A percentile compares a stretch with the other conserved stretches of the same genome.
phyloP scores from a whole-genome alignment of 2,113 vertebrate genomes.

The Chaetops frenatus region DNA sequence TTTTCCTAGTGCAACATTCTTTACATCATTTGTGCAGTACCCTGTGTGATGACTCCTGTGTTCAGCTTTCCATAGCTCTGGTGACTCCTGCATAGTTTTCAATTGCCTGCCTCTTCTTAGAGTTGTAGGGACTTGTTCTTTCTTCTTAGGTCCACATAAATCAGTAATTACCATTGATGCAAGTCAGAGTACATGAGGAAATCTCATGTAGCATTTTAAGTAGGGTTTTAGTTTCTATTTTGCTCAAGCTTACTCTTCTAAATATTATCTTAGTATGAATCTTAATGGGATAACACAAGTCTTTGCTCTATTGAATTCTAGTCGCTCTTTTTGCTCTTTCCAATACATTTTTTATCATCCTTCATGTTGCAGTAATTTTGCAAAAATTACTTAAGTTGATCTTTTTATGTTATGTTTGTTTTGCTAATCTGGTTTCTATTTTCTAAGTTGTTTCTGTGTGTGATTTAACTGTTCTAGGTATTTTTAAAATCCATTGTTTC shows the following conservation, averaged over 20 bases:
- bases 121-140: not conserved
- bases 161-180: not conserved
- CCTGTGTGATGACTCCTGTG: fast-evolving
- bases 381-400: not conserved
- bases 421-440: not conserved
- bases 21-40: not conserved
- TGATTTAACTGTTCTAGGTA: not conserved
- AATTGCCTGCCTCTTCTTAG: not conserved
- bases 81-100: not conserved
- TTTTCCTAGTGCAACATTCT: not conserved
- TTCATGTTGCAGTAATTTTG: not conserved
- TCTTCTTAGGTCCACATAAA: not conserved
- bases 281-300: not conserved
- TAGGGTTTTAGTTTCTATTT: not conserved
- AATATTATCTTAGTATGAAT: not conserved
- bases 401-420: not conserved
- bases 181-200: not conserved
- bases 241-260: not conserved
- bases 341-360: not conserved
- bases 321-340: not conserved
- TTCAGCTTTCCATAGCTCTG: not conserved
- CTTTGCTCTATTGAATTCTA: not conserved
- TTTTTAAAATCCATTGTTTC: not conserved
- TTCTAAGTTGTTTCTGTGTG: not conserved
- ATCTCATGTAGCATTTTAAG: not conserved